Conservation (phyloP, 2,797 vertebrate species). For the Philypnodon macrostomus region DNA sequence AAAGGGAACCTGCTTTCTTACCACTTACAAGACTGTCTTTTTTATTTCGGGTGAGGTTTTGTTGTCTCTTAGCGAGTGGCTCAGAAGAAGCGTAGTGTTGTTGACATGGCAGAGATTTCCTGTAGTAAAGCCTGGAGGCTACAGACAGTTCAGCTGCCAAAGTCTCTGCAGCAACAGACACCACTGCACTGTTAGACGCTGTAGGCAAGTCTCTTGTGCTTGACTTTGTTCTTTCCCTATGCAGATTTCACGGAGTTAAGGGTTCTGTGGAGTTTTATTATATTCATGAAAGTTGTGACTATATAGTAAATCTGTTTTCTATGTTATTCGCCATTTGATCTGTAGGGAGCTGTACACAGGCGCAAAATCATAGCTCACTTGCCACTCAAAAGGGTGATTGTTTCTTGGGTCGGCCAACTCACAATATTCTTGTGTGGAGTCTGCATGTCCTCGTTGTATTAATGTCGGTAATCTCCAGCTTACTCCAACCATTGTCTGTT, state of each 20-base stretch:
- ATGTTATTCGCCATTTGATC: no score
- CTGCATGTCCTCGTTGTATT: no score
- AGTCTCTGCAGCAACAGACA: constrained; percentile 54
- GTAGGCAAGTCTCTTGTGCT: constrained; percentile 35
- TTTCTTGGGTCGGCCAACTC: no score
- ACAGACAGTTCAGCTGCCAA: constrained; percentile 68
- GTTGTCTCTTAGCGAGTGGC: constrained; percentile 41
- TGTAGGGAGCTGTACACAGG: no score
- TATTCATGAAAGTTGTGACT: neutral
- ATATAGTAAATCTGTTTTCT: neutral
- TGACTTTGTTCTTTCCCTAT: constrained; percentile 19
- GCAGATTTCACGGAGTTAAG: neutral
- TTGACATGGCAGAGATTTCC: constrained; percentile 75
- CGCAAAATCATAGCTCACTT: no score
- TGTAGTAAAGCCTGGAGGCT: constrained; percentile 70
- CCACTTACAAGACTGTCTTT: constrained; percentile 53
- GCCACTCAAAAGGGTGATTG: no score
- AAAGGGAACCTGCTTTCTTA: constrained; percentile 54
- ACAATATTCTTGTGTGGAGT: no score
- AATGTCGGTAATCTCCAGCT: no score
- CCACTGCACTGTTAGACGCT: constrained; percentile 38
- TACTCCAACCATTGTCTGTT: no score
- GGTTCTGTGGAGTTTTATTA: constrained; percentile 2
- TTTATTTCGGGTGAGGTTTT: constrained; percentile 40
- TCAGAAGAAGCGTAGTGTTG: constrained; percentile 56